Evolutionary conservation across 1,140 invertebrate genomes (phyloP).

Genomic region (Medauroidea extradentata): DNA sequence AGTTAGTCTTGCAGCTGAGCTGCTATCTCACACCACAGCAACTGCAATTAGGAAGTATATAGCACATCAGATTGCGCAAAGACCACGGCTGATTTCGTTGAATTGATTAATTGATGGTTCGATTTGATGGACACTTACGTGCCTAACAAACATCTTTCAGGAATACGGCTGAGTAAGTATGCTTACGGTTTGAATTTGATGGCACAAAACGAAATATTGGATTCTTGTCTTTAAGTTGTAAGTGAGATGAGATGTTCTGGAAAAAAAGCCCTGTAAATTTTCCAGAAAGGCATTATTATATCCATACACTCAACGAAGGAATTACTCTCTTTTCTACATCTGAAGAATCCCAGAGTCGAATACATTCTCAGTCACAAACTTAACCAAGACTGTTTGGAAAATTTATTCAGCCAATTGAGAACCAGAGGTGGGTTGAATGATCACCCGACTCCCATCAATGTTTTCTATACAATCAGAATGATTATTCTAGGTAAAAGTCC

Average conservation of each 20-base stretch:
- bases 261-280: constrained; percentile 20
- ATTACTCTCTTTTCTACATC: no score
- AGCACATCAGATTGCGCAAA: constrained; percentile 6
- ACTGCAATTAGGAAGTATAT: constrained; percentile 17
- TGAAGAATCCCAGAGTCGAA: no score
- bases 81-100: constrained; percentile 12
- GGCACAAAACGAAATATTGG: constrained; percentile 13
- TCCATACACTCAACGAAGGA: constrained; percentile 4
- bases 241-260: constrained; percentile 14
- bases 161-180: constrained; percentile 1
- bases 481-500: constrained; percentile 21
- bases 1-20: constrained; percentile 19
- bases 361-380: constrained; percentile 16
- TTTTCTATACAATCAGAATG: constrained; percentile 11
- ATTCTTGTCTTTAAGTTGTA: constrained; percentile 10
- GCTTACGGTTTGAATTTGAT: constrained; percentile 14
- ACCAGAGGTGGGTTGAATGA: constrained; percentile 14
- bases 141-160: not conserved
- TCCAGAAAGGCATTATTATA: constrained; percentile 22
- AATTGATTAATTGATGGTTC: constrained; percentile 21
- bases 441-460: constrained; percentile 16
- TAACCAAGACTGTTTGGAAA: constrained; percentile 23
- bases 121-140: constrained; percentile 15
- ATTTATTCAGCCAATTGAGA: constrained; percentile 17
- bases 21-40: constrained; percentile 22